Conservation (phyloP, 2,888 invertebrate genomes). For the Sinohyriopsis cumingii region DNA sequence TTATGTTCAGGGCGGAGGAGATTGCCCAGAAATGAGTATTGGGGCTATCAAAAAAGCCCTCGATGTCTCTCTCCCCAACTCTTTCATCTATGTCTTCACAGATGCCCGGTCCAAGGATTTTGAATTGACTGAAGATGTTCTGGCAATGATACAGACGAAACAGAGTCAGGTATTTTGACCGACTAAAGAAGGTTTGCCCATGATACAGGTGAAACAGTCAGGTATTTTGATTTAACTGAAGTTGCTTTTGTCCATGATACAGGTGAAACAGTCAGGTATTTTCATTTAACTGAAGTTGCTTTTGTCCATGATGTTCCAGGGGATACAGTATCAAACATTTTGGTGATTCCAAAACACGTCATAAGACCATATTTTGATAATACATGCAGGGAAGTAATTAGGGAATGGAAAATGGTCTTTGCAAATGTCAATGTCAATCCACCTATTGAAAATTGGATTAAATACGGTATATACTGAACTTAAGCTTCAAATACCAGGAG, state of each 20-base stretch:
- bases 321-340: no score
- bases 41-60: slow-evolving; percentile 80
- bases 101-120: slow-evolving; percentile 83
- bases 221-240: slow-evolving; percentile 70
- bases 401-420: no score
- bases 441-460: no score
- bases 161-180: slow-evolving; percentile 79
- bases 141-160: slow-evolving; percentile 81
- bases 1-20: slow-evolving; percentile 80
- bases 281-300: slow-evolving; percentile 71
- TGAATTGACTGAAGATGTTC: slow-evolving; percentile 77
- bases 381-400: no score
- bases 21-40: slow-evolving; percentile 83
- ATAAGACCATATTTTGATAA: no score
- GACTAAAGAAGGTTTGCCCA: slow-evolving; percentile 78
- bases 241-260: slow-evolving; percentile 80
- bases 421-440: no score
- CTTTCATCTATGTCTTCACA: slow-evolving; percentile 84
- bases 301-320: slow-evolving; percentile 65
- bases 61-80: slow-evolving; percentile 78
- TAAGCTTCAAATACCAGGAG: not conserved
- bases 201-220: slow-evolving; percentile 84
- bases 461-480: no score
- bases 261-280: slow-evolving; percentile 82
- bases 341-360: no score